Percentiles rank a stretch among this genome's conserved stretches.
Evolutionary conservation across 2,888 invertebrate species (phyloP).

Genomic region (Dolomedes plantarius): DNA sequence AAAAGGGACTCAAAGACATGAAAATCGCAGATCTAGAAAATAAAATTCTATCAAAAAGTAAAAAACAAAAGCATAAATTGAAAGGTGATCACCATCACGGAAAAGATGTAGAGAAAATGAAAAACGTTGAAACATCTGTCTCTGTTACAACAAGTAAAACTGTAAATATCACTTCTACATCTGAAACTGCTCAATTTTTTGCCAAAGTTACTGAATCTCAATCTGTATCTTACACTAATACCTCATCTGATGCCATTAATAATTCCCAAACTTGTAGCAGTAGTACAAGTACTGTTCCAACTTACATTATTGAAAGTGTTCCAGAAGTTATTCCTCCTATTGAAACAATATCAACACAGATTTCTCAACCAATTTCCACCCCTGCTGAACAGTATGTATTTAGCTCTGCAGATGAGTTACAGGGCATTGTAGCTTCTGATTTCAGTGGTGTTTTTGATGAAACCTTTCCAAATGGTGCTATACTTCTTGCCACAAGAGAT

Average conservation of each 20-base stretch:
- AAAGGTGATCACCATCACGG: slow-evolving; percentile 54
- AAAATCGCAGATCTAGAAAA: slow-evolving; percentile 15
- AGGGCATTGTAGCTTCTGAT: slow-evolving; percentile 46
- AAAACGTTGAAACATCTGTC: slow-evolving; percentile 21
- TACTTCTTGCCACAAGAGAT: slow-evolving; percentile 56
- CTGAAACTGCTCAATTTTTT: slow-evolving; percentile 5
- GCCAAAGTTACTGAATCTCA: not conserved
- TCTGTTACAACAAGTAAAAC: not conserved
- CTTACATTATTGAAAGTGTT: slow-evolving; percentile 46
- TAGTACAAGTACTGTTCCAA: slow-evolving; percentile 24
- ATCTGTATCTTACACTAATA: not conserved
- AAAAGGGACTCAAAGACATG: slow-evolving; percentile 57
- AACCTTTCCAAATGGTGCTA: slow-evolving; percentile 61
- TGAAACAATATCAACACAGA: slow-evolving; percentile 11
- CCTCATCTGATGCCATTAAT: not conserved
- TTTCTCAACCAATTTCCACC: slow-evolving; percentile 44
- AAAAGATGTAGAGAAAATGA: slow-evolving; percentile 48
- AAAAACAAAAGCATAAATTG: slow-evolving; percentile 65
- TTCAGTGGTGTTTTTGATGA: slow-evolving; percentile 65
- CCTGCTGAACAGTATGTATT: slow-evolving; percentile 57
- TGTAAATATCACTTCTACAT: not conserved
- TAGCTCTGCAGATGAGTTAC: slow-evolving; percentile 58
- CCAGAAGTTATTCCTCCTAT: slow-evolving; percentile 30
- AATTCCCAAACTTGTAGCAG: slow-evolving; percentile 29
- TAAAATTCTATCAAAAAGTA: slow-evolving; percentile 49